These are phyloP conservation scores for Cyprinella venusta DNA, from an alignment of 2,797 vertebrate species.

Conservation along the genomic window DNA sequence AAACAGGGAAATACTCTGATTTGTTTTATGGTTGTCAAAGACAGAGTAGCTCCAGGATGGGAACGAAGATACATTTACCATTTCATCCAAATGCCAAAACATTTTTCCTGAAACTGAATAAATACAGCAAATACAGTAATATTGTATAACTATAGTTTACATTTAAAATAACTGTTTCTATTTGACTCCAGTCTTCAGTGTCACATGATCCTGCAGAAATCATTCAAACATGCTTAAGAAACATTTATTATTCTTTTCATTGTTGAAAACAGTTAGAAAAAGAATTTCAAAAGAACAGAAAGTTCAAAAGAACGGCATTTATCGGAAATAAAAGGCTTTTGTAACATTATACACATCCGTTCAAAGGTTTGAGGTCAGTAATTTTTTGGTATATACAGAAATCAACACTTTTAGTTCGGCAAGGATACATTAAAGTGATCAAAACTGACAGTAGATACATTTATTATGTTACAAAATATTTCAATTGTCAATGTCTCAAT, in stretches of 20 bases:
- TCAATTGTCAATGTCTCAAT: background rate
- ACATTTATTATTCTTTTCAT: background rate
- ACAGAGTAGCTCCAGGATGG: slow-evolving; percentile 15
- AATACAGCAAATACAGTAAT: too few species aligned
- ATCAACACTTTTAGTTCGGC: background rate
- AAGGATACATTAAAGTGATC: background rate
- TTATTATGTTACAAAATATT: background rate
- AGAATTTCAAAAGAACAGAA: background rate
- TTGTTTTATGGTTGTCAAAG: slow-evolving; percentile 37
- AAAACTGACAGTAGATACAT: too few species aligned
- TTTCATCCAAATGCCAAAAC: slow-evolving; percentile 30
- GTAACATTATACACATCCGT: background rate
- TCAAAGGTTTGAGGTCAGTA: background rate
- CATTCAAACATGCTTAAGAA: background rate
- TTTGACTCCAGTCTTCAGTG: background rate
- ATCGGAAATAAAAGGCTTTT: background rate
- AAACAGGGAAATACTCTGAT: slow-evolving; percentile 1
- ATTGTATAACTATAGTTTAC: too few species aligned
- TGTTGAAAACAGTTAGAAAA: background rate
- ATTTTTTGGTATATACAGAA: background rate
- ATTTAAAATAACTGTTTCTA: too few species aligned
- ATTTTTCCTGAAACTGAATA: too few species aligned
- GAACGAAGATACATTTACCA: slow-evolving; percentile 46
- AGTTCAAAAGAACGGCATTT: background rate
- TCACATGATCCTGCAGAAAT: background rate